Evolutionary conservation across 2,113 vertebrate species (phyloP), one percentile per base, ranked within the genome.

Genomic region (Takifugu bimaculatus): DNA sequence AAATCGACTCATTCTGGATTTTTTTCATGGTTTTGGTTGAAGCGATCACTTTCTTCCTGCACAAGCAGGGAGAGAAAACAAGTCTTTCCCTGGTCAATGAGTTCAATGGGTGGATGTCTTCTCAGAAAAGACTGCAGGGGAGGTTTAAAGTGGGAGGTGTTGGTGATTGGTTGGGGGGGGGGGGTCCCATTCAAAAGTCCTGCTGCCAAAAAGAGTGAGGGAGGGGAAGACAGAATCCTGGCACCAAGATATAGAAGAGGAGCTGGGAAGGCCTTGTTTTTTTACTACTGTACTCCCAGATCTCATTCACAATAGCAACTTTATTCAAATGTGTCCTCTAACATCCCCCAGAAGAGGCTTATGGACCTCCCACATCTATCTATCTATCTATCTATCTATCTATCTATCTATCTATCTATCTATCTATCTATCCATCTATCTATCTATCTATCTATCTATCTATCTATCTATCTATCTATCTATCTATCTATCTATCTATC

Each of bases 61-160:
- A 61, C 43, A 58, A 71, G 68, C 77, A 70, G 67, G 72, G 54
- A 79, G 83, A 70, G 71, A 86, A 86, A 86, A 85, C 67, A 82
- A 84, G 68, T 54, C 66, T 50, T 78, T 81, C 72, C 64, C 77
- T 86, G 87, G 88, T 90, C 88, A 90, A 68, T 74, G 85, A 87
- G 90, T 90, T 90, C 88, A 89, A 54, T 32, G 63, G 78, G 77
- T 61, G 68, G 68, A 82, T 57, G 69, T 69, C 82, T 86, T 57
- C 78, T 61, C 51, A 70, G 77, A 70, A 56, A 52, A 67, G 72
- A 52, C 60, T 74, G 68, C 57, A 52, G 62, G 62, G 68, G 55
- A 45, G 50, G n/a, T 26, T 20, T 47, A 43, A 61, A 42, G 28
- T 70, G 32, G 44, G 52, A 45, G 56, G 61, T 5, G 42, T 50